Conservation (phyloP, 2,888 invertebrate genomes). For the Oscheius onirici region DNA sequence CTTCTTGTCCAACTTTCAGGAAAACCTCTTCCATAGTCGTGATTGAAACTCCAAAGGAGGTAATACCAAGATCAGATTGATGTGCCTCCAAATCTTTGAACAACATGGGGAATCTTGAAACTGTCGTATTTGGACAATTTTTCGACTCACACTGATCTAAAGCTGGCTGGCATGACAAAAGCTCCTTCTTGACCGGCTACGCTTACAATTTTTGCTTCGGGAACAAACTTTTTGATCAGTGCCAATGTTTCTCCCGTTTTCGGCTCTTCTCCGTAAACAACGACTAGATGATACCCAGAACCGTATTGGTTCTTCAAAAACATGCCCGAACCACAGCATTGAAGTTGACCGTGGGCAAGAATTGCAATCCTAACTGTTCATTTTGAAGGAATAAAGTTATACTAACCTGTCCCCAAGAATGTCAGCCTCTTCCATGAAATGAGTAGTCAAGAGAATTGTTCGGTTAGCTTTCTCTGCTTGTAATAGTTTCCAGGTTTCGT, state of each 20-base stretch:
- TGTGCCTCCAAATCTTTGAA: constrained; percentile 79
- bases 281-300: constrained; percentile 83
- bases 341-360: constrained; percentile 83
- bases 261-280: constrained; percentile 75
- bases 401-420: constrained; percentile 79
- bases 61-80: constrained; percentile 77
- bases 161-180: constrained; percentile 74
- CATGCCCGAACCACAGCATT: constrained; percentile 83
- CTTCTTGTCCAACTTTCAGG: constrained; percentile 76
- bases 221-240: constrained; percentile 36
- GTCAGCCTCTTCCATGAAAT: constrained; percentile 92
- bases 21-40: constrained; percentile 91
- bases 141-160: constrained; percentile 14
- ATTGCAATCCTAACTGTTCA: constrained; percentile 78
- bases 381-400: too few species aligned
- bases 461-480: constrained; percentile 75
- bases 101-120: constrained; percentile 76
- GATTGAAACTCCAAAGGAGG: constrained; percentile 84
- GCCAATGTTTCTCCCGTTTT: constrained; percentile 31
- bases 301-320: constrained; percentile 84
- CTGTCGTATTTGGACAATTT: neutral
- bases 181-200: constrained; percentile 83
- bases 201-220: constrained; percentile 76
- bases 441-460: constrained; percentile 84
- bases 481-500: constrained; percentile 82